Evolutionary conservation across 1,140 invertebrate species (phyloP), one percentile per base, ranked within the genome.

Genomic region (Drosophila repleta): DNA sequence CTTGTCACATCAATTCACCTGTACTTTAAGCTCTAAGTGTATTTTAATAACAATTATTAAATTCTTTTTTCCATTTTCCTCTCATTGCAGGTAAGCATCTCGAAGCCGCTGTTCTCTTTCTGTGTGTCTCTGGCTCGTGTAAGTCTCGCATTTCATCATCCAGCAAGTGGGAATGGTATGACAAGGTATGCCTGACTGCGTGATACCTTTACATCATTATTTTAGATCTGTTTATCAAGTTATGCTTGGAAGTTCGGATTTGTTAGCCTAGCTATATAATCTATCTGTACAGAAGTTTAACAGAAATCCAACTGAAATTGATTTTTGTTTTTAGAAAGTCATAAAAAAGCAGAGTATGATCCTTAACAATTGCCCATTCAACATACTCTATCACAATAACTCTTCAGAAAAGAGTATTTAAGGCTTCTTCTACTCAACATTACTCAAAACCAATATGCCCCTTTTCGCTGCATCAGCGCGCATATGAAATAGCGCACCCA

Each of bases 51-150:
- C 43, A 29, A 64, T 46, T 53, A 49, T 51, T 57, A 15, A 65
- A 49, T 7, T 35, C 26, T 52, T 21, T 66, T 18, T 52, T 62
- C 11, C 57, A 20, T 29, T n/a, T 55, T 48, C 21, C 15, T 51
- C 70, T 63, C 20, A 41, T 78, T 78, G 13, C 74, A 78, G 76
- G 76, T 78, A 78, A 77, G 68, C 26, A 63, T 45, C 49, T 43
- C 32, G 43, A 41, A 24, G 61, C 11, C 39, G 52, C 10, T 24
- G 29, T 10, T 26, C 32, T 37, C 11, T 29, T 39, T 8, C 18
- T 10, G 4, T 24, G n/a, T 18, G 7, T 10, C 35, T 41, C n/a
- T 15, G 1, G 3, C 11, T 43, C 5, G 37, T 37, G 71, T 73
- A 73, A 68, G 70, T 70, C 37, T 67, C 55, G 20, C 29, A 60